phyloP scores from a whole-genome alignment of 2,797 vertebrate species.

The Calcarius lapponicus region DNA sequence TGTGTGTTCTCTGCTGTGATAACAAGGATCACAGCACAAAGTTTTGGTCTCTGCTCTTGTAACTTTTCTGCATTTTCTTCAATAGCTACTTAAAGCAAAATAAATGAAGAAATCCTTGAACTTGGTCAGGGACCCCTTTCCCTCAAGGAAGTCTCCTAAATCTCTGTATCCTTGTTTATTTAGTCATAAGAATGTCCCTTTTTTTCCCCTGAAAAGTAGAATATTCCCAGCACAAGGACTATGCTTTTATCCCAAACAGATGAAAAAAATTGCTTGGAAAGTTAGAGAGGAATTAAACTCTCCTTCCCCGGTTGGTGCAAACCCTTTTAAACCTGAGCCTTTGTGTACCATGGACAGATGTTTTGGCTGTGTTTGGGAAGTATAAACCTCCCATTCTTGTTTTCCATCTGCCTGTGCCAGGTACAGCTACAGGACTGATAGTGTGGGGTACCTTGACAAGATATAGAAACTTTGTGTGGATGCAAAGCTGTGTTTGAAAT shows the following conservation, averaged over 20 bases:
- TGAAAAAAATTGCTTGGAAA: neutral
- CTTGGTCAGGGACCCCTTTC: neutral
- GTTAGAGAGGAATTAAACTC: neutral
- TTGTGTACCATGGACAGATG: neutral
- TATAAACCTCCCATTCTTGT: neutral
- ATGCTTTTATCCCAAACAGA: neutral
- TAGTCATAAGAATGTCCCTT: fast-evolving
- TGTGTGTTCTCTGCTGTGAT: neutral
- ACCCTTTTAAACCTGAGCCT: neutral
- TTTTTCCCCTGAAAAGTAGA: neutral
- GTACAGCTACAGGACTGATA: neutral
- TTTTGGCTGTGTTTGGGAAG: neutral
- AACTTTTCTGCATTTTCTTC: neutral
- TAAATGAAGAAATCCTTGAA: neutral
- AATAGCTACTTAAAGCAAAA: neutral
- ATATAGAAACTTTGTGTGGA: no score
- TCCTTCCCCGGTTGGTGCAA: neutral
- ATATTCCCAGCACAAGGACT: neutral
- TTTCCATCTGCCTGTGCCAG: neutral
- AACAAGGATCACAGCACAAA: neutral
- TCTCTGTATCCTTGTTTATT: neutral
- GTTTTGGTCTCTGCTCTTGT: neutral
- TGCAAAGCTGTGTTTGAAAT: neutral
- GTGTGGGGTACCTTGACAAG: neutral
- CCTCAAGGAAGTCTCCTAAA: neutral